Evolutionary conservation across 2,797 vertebrate genomes (phyloP), one percentile per base, ranked within the genome.

Genomic region (Aviceda cuculoides): DNA sequence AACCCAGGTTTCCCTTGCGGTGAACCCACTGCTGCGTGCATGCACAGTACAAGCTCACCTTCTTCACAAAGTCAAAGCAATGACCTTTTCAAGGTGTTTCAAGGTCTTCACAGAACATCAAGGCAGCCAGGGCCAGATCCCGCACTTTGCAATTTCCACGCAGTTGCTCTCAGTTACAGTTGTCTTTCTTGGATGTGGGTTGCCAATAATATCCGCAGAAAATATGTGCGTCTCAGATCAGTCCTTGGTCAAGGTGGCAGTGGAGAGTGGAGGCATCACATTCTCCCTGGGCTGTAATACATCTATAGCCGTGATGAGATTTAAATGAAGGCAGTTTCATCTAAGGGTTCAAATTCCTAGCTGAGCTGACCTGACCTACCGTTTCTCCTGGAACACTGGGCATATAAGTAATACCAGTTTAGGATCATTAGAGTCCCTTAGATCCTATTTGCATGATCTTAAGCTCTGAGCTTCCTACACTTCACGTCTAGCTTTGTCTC

Each of bases 391-490:
- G 42, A 66, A 79, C 5, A 6, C 25, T 81, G 19, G 21, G 17
- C 26, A 31, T 67, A 15, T n/a, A 87, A 42, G 7, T 50, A 73
- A 67, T 22, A 81, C 10, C 18, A 55, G 4, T 49, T 94, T 61
- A 61, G 44, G 37, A 75, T 59, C 19, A n/a, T 75, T 67, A 71
- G 37, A 26, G 20, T 82, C 67, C 40, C 44, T 90, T 74, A 82
- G 35, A 80, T 82, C 25, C 6, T 65, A 25, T 75, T 73, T 85
- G 10, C 29, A 29, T 37, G 33, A 56, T 39, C 24, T 42, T 94
- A 50, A 94, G 42, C 46, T 82, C 66, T 82, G 42, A 80, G 55
- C 66, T 85, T 92, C 74, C 85, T 89, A 15, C 37, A 42, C n/a
- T 85, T 80, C 25, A 33, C 1, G 3, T 71, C 55, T 87, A 82